Conservation (phyloP, 1,140 invertebrate species). For the Drosophila nebulosa region DNA sequence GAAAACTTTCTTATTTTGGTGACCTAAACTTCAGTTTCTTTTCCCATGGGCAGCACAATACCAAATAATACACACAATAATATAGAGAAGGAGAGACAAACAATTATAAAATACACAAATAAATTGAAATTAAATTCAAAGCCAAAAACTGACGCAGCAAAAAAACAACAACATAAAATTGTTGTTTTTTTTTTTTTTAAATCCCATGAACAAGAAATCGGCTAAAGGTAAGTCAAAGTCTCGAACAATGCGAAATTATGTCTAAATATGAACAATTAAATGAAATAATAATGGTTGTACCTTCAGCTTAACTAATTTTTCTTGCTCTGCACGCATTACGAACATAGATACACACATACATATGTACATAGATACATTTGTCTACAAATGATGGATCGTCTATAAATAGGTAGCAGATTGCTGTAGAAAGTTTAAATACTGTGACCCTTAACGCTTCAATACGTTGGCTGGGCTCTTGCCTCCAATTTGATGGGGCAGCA, state of each 20-base stretch:
- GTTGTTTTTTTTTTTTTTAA: neutral
- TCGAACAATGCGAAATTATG: slow-evolving; percentile 18
- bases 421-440: slow-evolving; percentile 12
- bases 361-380: neutral
- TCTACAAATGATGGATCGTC: slow-evolving; percentile 6
- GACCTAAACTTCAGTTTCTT: neutral
- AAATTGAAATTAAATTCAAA: slow-evolving; percentile 14
- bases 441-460: slow-evolving; percentile 20
- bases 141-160: neutral
- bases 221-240: neutral
- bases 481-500: neutral
- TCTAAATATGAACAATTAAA: slow-evolving; percentile 26
- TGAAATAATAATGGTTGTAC: slow-evolving; percentile 16
- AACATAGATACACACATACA: neutral
- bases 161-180: neutral
- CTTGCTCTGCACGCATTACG: neutral
- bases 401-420: slow-evolving; percentile 1
- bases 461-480: neutral
- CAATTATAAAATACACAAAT: slow-evolving; percentile 9
- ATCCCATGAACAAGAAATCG: slow-evolving; percentile 12
- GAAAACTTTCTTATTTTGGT: neutral
- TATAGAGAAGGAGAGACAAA: neutral
- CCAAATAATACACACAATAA: neutral
- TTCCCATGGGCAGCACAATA: neutral
- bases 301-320: slow-evolving; percentile 12